A percentile compares a stretch with the other conserved stretches of the same genome.
These are phyloP conservation scores for Emmelina monodactyla DNA, from an alignment of 2,888 invertebrate genomes.

Conservation along the genomic window DNA sequence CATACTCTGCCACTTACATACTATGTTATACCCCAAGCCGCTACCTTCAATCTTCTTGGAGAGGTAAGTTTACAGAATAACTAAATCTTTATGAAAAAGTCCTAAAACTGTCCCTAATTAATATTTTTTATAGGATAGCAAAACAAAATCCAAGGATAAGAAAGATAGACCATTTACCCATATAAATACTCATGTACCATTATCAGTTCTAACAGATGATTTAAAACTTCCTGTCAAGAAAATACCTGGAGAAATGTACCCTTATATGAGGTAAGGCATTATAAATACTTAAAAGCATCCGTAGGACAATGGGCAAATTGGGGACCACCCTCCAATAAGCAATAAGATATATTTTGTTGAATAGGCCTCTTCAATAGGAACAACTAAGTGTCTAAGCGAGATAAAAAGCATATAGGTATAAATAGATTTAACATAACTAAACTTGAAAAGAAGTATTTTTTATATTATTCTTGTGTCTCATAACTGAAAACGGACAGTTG, in stretches of 20 bases:
- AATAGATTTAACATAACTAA: too few species aligned
- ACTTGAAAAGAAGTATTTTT: too few species aligned
- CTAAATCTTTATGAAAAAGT: background rate
- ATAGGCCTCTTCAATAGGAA: too few species aligned
- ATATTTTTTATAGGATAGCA: background rate
- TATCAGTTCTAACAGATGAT: conserved; percentile 81
- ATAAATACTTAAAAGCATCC: conserved; percentile 3
- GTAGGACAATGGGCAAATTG: too few species aligned
- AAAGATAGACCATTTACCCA: conserved; percentile 71
- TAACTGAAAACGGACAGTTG: too few species aligned
- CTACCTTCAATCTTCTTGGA: conserved; percentile 74
- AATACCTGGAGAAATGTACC: conserved; percentile 74
- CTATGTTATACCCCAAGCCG: conserved; percentile 76
- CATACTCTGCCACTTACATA: conserved; percentile 75
- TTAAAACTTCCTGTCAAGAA: conserved; percentile 70
- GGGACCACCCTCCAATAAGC: too few species aligned
- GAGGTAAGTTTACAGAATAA: conserved; percentile 26
- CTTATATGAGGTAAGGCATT: conserved; percentile 59
- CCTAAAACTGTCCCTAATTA: background rate
- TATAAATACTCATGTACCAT: conserved; percentile 73
- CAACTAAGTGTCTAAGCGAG: too few species aligned
- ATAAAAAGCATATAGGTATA: too few species aligned
- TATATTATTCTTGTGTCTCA: too few species aligned
- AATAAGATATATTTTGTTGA: too few species aligned
- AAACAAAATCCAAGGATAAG: background rate